Evolutionary conservation across 2,797 vertebrate species (phyloP).

Genomic region (Phrynocephalus guinanensis): DNA sequence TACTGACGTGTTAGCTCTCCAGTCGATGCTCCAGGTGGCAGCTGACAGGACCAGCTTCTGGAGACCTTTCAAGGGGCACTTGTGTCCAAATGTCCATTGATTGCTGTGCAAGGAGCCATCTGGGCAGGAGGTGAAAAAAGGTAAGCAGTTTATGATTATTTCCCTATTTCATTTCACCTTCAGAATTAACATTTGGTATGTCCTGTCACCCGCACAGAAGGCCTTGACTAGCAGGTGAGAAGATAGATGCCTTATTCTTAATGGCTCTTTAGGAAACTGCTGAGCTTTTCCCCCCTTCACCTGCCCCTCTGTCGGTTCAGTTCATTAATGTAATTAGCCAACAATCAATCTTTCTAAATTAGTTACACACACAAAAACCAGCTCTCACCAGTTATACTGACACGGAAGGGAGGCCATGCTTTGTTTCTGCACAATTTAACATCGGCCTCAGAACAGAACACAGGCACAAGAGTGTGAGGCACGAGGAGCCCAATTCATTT

Average conservation of each 20-base stretch:
- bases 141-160: slow-evolving; percentile 58
- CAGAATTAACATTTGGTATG: slow-evolving; percentile 60
- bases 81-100: slow-evolving; percentile 55
- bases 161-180: slow-evolving; percentile 66
- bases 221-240: slow-evolving; percentile 61
- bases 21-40: neutral
- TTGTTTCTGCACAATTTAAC: slow-evolving; percentile 66
- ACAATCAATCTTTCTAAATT: slow-evolving; percentile 71
- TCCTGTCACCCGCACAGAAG: slow-evolving; percentile 53
- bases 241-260: slow-evolving; percentile 65
- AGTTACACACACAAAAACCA: slow-evolving; percentile 65
- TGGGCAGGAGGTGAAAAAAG: slow-evolving; percentile 54
- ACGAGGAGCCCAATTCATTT: slow-evolving; percentile 49
- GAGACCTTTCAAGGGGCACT: slow-evolving; percentile 60
- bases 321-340: slow-evolving; percentile 74
- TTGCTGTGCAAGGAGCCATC: slow-evolving; percentile 50
- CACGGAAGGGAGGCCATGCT: slow-evolving; percentile 60
- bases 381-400: slow-evolving; percentile 53
- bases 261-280: slow-evolving; percentile 66
- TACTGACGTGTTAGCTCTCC: slow-evolving; percentile 32
- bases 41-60: slow-evolving; percentile 52
- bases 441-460: slow-evolving; percentile 46
- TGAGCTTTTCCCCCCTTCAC: slow-evolving; percentile 52
- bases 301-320: slow-evolving; percentile 60
- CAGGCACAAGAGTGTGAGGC: slow-evolving; percentile 38